A percentile compares a stretch with the other conserved stretches of the same genome.
Evolutionary conservation across 2,888 invertebrate genomes (phyloP).

Genomic region (Periphyllus acericola): DNA sequence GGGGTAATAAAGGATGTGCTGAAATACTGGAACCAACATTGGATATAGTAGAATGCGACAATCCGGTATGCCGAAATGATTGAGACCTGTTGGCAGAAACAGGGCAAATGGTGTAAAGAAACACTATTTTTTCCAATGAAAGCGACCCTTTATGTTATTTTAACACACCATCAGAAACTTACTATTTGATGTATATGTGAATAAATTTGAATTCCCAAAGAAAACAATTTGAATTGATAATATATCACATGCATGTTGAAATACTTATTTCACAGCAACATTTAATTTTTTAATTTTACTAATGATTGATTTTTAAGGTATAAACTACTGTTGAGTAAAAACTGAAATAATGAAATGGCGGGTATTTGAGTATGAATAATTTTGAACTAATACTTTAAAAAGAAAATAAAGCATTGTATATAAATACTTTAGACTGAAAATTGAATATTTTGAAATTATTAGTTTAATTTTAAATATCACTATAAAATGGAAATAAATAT

Average conservation of each 20-base stretch:
- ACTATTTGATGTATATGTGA: slow-evolving; percentile 14
- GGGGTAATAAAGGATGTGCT: slow-evolving; percentile 93
- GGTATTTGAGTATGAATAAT: not conserved
- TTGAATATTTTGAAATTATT: not conserved
- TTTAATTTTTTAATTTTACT: not conserved
- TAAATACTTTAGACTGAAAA: slow-evolving; percentile 7
- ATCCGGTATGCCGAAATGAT: slow-evolving; percentile 88
- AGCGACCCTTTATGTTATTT: slow-evolving; percentile 51
- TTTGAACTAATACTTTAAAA: not conserved
- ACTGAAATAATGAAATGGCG: not conserved
- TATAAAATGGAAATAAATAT: not conserved
- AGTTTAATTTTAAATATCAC: not conserved
- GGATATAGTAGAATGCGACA: slow-evolving; percentile 77
- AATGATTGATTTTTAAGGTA: not conserved
- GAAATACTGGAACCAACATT: slow-evolving; percentile 88
- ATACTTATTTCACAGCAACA: not conserved
- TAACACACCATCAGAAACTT: slow-evolving; percentile 60
- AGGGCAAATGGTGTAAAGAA: slow-evolving; percentile 59
- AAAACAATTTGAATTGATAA: not conserved
- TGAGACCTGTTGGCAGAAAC: slow-evolving; percentile 77
- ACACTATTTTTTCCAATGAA: slow-evolving; percentile 58
- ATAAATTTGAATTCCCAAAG: not conserved
- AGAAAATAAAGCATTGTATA: not conserved
- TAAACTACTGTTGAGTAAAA: not conserved
- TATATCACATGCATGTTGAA: slow-evolving; percentile 28